These are phyloP conservation scores for Nesogale talazaci DNA, from an alignment of 2,113 vertebrate genomes.

Conservation along the genomic window DNA sequence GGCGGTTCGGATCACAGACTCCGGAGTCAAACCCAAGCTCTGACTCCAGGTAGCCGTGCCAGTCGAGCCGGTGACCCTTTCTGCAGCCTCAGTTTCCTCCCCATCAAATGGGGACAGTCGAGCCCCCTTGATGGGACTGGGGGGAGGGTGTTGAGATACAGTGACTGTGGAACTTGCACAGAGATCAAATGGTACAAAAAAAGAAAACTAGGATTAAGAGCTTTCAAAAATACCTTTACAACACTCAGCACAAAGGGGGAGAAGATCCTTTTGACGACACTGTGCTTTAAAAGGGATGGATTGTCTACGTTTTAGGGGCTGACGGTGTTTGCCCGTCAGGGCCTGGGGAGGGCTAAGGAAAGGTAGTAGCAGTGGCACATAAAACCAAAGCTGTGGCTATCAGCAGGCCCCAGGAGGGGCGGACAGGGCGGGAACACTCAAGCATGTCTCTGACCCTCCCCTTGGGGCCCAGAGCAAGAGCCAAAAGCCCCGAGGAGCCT, in stretches of 20 bases:
- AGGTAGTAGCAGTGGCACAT: background rate
- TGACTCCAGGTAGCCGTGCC: conserved; percentile 23
- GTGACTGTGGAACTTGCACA: background rate
- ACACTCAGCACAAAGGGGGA: conserved; percentile 36
- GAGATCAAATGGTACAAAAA: conserved; percentile 28
- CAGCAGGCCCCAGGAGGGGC: background rate
- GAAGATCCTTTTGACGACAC: conserved; percentile 65
- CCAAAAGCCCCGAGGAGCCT: background rate
- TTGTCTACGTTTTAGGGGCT: conserved; percentile 63
- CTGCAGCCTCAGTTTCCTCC: background rate
- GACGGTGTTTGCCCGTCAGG: background rate
- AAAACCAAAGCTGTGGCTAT: background rate
- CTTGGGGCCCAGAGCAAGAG: background rate
- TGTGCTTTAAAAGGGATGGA: conserved; percentile 70
- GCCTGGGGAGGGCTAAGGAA: background rate
- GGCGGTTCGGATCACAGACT: conserved; percentile 7
- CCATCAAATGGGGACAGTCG: background rate
- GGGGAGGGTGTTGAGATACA: background rate
- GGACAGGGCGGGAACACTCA: too few species aligned
- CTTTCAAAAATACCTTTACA: conserved; percentile 65
- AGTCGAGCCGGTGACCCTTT: background rate
- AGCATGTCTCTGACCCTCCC: background rate
- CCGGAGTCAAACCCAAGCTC: conserved; percentile 28
- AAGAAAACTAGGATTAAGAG: conserved; percentile 40
- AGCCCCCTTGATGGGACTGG: background rate